Percentiles rank a stretch among this genome's conserved stretches.
These are phyloP conservation scores for Scylla paramamosain DNA, from an alignment of 1,140 invertebrate species.

Conservation along the genomic window DNA sequence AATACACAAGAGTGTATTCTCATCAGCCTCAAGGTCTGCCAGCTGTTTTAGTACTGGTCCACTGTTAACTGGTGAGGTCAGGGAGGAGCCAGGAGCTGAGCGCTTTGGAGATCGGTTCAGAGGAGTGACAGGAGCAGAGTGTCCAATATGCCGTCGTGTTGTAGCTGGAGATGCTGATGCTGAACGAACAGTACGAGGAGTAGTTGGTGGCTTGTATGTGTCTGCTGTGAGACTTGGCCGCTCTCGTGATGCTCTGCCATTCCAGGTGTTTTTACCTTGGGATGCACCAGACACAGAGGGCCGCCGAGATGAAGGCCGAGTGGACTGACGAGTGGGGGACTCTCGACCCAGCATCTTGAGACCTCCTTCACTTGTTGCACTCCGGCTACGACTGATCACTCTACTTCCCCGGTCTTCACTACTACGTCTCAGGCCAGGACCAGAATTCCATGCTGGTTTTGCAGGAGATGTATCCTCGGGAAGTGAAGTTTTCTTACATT, in stretches of 20 bases:
- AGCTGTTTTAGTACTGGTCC: slow-evolving; percentile 65
- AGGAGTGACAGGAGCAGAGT: slow-evolving; percentile 74
- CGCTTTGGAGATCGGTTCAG: slow-evolving; percentile 73
- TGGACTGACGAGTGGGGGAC: slow-evolving; percentile 56
- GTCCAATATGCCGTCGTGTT: slow-evolving; percentile 65
- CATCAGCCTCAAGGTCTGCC: slow-evolving; percentile 71
- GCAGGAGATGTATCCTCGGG: slow-evolving; percentile 61
- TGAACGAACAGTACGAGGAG: slow-evolving; percentile 69
- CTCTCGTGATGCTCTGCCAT: slow-evolving; percentile 69
- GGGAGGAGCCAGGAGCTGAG: slow-evolving; percentile 72
- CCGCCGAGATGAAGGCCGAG: slow-evolving; percentile 54
- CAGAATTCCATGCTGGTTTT: slow-evolving; percentile 73
- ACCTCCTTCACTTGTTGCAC: slow-evolving; percentile 76
- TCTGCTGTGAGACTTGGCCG: slow-evolving; percentile 70
- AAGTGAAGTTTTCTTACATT: slow-evolving; percentile 66
- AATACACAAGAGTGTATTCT: slow-evolving; percentile 72
- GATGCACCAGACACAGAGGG: slow-evolving; percentile 33
- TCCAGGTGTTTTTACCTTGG: slow-evolving; percentile 73
- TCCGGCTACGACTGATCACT: slow-evolving; percentile 74
- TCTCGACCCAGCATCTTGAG: slow-evolving; percentile 72
- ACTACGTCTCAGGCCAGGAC: slow-evolving; percentile 67
- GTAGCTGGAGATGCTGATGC: slow-evolving; percentile 76
- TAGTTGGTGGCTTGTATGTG: slow-evolving; percentile 69
- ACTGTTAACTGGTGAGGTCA: slow-evolving; percentile 67
- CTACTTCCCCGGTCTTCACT: slow-evolving; percentile 72